These are phyloP conservation scores for Empidonax traillii DNA, from an alignment of 2,113 vertebrate genomes.

Conservation along the genomic window DNA sequence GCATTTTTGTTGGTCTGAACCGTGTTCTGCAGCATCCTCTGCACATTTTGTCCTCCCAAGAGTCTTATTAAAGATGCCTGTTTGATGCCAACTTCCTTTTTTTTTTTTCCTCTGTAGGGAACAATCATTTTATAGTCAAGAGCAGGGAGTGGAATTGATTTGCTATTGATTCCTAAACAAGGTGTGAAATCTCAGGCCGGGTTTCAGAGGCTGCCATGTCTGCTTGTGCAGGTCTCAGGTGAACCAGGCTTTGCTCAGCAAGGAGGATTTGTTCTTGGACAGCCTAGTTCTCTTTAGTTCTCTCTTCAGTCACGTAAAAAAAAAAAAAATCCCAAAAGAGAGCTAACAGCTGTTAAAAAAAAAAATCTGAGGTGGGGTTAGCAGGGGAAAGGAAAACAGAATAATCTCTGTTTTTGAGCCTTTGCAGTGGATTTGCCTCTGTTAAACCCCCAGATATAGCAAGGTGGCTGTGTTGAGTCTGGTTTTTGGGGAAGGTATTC, in stretches of 20 bases:
- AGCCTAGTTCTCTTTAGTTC: not conserved
- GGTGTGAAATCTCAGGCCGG: not conserved
- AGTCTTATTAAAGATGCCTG: not conserved
- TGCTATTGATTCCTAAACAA: not conserved
- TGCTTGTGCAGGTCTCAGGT: not conserved
- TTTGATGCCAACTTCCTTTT: not conserved
- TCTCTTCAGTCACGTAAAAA: accelerated
- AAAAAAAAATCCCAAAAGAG: not conserved
- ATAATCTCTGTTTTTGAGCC: not conserved
- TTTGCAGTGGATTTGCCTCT: not conserved
- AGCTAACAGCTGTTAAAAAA: not conserved
- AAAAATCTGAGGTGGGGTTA: not conserved
- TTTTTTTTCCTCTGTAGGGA: not conserved
- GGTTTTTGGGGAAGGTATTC: not conserved
- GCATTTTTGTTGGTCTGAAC: not conserved
- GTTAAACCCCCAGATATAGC: not conserved
- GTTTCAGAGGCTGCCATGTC: not conserved
- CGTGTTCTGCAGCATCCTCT: not conserved
- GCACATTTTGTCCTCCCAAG: not conserved
- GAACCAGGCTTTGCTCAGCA: not conserved
- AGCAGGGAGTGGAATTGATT: not conserved
- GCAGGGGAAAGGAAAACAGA: not conserved
- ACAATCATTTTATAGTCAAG: not conserved
- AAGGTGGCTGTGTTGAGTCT: not conserved
- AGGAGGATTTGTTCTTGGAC: not conserved